These are phyloP conservation scores for Nematopogon swammerdamellus DNA, from an alignment of 2,888 invertebrate genomes.

Conservation along the genomic window DNA sequence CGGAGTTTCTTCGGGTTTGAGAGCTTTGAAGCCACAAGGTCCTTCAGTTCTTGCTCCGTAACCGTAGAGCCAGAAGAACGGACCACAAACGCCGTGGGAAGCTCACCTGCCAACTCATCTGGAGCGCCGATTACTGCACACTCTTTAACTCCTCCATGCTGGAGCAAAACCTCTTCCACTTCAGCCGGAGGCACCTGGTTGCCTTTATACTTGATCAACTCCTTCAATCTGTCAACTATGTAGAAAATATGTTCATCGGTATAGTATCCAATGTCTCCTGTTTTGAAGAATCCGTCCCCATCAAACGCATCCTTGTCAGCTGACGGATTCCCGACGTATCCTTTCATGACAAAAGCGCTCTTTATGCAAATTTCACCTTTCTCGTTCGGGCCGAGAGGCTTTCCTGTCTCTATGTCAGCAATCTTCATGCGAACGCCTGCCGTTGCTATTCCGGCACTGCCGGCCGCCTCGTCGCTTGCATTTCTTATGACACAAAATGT, in stretches of 20 bases:
- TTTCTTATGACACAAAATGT: constrained; percentile 37
- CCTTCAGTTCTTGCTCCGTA: constrained; percentile 52
- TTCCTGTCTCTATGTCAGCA: constrained; percentile 50
- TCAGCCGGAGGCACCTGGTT: constrained; percentile 77
- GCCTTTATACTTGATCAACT: constrained; percentile 78
- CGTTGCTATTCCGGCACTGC: not conserved
- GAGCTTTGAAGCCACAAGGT: constrained; percentile 46
- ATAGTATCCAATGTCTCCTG: constrained; percentile 72
- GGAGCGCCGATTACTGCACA: constrained; percentile 69
- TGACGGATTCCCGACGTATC: constrained; percentile 62
- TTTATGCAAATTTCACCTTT: constrained; percentile 72
- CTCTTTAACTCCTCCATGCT: constrained; percentile 62
- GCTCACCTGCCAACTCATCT: constrained; percentile 60
- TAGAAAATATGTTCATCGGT: constrained; percentile 66
- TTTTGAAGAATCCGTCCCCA: constrained; percentile 65
- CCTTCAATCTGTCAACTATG: constrained; percentile 74
- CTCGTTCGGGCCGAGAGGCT: constrained; percentile 49
- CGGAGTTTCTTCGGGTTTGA: not conserved
- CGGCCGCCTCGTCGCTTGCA: constrained; percentile 2
- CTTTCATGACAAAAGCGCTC: constrained; percentile 67
- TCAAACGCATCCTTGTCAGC: constrained; percentile 57
- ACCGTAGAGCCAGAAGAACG: constrained; percentile 46
- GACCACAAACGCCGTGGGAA: constrained; percentile 65
- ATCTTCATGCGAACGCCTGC: constrained; percentile 4
- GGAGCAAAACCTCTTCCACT: constrained; percentile 65